Conservation (phyloP, 2,888 invertebrate species). For the Stegana nigrithorax region DNA sequence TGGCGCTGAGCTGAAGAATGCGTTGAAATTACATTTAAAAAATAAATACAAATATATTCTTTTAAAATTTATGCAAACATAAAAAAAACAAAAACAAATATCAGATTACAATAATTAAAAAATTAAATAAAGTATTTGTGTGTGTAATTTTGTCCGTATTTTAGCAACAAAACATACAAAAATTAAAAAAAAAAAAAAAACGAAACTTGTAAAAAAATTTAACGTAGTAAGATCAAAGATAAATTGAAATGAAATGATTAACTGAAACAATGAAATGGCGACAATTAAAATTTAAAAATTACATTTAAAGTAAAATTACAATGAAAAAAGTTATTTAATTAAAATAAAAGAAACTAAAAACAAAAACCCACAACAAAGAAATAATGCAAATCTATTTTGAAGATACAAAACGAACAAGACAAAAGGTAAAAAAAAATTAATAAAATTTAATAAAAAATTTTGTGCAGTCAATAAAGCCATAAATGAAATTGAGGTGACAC, state of each 20-base stretch:
- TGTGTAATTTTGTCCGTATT: constrained; percentile 66
- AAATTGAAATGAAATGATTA: constrained; percentile 34
- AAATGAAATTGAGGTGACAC: background rate
- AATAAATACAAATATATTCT: constrained; percentile 52
- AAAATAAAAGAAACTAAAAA: constrained; percentile 18
- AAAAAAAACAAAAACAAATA: constrained; percentile 23
- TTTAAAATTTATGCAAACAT: constrained; percentile 58
- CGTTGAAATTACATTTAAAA: constrained; percentile 19
- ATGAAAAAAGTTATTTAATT: constrained; percentile 29
- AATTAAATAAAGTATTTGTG: constrained; percentile 39
- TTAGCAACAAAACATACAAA: constrained; percentile 39
- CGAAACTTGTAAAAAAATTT: constrained; percentile 32
- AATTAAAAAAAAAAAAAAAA: constrained; percentile 35
- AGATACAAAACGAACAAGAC: background rate
- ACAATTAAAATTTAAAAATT: constrained; percentile 52
- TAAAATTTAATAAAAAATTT: constrained; percentile 14
- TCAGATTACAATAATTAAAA: constrained; percentile 12
- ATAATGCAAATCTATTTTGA: constrained; percentile 28
- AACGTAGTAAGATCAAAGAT: too few relatives aligned
- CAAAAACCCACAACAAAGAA: background rate
- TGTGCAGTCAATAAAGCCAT: too few relatives aligned
- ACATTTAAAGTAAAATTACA: constrained; percentile 43
- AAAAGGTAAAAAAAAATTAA: constrained; percentile 22
- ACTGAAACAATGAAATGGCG: constrained; percentile 60
- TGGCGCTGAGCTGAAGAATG: constrained; percentile 23